Evolutionary conservation across 2,797 vertebrate species (phyloP).

Genomic region (Anabacerthia variegaticeps): DNA sequence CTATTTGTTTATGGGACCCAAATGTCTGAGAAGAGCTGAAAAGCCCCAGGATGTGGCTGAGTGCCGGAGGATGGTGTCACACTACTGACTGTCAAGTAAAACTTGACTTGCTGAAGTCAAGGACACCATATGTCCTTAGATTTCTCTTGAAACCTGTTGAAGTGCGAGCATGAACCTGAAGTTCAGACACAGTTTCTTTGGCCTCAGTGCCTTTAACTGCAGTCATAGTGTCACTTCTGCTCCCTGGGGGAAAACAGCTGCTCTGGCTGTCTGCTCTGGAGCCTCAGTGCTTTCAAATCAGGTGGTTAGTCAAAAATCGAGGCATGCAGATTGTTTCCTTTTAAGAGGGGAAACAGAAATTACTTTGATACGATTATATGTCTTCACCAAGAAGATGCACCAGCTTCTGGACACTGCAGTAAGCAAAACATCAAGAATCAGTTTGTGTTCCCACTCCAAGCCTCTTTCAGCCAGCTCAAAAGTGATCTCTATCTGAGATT

Average conservation of each 20-base stretch:
- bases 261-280: background rate
- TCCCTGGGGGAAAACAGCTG: background rate
- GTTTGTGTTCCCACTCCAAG: background rate
- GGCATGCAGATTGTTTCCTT: background rate
- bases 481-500: background rate
- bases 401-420: background rate
- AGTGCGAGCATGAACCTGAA: conserved; percentile 33
- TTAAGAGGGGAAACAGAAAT: background rate
- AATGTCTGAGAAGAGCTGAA: conserved; percentile 16
- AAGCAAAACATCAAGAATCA: background rate
- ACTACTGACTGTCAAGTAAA: background rate
- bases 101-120: background rate
- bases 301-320: background rate
- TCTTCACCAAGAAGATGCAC: background rate
- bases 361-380: background rate
- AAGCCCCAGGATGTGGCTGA: background rate
- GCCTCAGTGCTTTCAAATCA: background rate
- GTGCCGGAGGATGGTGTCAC: background rate
- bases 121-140: background rate
- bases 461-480: background rate
- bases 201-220: background rate
- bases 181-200: background rate
- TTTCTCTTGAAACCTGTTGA: background rate
- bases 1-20: conserved; percentile 1
- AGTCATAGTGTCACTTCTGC: background rate